A percentile compares a stretch with the other conserved stretches of the same genome.
These are phyloP conservation scores for Ormyrus labotus DNA, from an alignment of 2,888 invertebrate genomes.

Conservation along the genomic window DNA sequence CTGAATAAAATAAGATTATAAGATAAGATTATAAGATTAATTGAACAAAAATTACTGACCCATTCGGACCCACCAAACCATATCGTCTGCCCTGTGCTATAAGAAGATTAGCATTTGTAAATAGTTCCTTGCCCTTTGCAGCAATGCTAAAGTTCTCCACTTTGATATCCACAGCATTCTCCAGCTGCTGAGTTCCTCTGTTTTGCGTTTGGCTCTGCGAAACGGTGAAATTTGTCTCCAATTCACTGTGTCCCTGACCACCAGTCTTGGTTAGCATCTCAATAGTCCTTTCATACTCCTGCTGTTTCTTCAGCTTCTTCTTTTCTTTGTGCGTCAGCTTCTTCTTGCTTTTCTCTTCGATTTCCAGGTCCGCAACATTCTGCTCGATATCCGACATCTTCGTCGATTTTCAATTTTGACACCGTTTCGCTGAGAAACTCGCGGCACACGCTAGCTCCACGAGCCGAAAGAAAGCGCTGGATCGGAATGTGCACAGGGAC, in stretches of 20 bases:
- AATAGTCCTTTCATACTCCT: conserved; percentile 92
- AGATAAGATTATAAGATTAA: neutral
- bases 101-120: conserved; percentile 94
- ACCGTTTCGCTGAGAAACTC: conserved; percentile 7
- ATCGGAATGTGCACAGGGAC: neutral
- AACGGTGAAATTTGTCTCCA: conserved; percentile 96
- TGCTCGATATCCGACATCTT: conserved; percentile 62
- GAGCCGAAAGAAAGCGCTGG: conserved; percentile 3
- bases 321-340: conserved; percentile 94
- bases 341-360: conserved; percentile 79
- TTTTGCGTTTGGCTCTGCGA: conserved; percentile 85
- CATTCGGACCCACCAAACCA: conserved; percentile 98
- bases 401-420: conserved; percentile 18
- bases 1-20: neutral
- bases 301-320: conserved; percentile 91
- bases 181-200: conserved; percentile 77
- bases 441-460: conserved; percentile 27
- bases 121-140: conserved; percentile 97
- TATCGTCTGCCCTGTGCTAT: conserved; percentile 96
- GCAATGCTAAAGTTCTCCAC: conserved; percentile 98
- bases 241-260: conserved; percentile 91
- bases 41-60: conserved; percentile 77
- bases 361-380: conserved; percentile 66
- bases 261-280: conserved; percentile 91
- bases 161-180: conserved; percentile 98